These are phyloP conservation scores for Parambassis ranga DNA, from an alignment of 2,797 vertebrate genomes.

Conservation along the genomic window DNA sequence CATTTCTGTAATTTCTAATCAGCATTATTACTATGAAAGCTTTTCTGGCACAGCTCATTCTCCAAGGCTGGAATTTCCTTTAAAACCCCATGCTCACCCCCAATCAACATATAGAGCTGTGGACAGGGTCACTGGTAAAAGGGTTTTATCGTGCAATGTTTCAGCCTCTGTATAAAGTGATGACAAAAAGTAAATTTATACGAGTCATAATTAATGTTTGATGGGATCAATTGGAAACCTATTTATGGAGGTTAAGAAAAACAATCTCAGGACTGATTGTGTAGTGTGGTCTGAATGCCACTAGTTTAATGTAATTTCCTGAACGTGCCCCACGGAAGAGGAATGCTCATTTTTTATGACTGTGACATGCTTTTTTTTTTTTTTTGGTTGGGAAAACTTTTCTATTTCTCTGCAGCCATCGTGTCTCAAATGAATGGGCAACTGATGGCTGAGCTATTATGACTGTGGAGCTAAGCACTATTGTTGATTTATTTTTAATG, in stretches of 20 bases:
- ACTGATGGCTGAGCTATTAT: slow-evolving; percentile 68
- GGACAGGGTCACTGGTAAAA: slow-evolving; percentile 49
- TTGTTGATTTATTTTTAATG: slow-evolving; percentile 81
- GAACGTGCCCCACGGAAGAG: background rate
- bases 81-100: too few species aligned
- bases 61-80: slow-evolving; percentile 22
- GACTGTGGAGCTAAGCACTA: slow-evolving; percentile 67
- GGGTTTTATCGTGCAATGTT: background rate
- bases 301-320: slow-evolving; percentile 6
- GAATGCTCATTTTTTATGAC: slow-evolving; percentile 14
- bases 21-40: slow-evolving; percentile 63
- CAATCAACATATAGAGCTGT: background rate
- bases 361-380: slow-evolving; percentile 21
- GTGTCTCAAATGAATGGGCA: slow-evolving; percentile 58
- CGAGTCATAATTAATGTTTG: slow-evolving; percentile 17
- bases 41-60: slow-evolving; percentile 62
- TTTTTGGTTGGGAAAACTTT: slow-evolving; percentile 19
- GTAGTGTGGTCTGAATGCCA: slow-evolving; percentile 3
- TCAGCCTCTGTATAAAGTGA: slow-evolving; percentile 15
- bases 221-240: slow-evolving; percentile 4
- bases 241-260: slow-evolving; percentile 11
- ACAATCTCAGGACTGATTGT: background rate
- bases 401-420: slow-evolving; percentile 33
- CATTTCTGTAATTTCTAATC: slow-evolving; percentile 44
- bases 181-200: background rate